phyloP scores from a whole-genome alignment of 2,888 invertebrate species.

The Cyclophora punctaria region DNA sequence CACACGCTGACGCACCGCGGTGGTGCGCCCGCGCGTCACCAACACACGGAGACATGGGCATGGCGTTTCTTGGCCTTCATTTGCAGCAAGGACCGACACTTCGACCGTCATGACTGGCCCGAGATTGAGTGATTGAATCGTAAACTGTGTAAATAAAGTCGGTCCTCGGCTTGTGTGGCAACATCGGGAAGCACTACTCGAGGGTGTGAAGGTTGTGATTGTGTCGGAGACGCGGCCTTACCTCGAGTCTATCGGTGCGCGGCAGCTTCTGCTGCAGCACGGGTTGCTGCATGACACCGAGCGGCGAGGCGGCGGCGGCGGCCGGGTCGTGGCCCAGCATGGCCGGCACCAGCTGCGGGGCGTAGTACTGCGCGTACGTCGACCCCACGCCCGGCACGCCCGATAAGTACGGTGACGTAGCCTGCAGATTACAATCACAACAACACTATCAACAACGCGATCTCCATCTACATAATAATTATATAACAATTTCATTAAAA shows the following conservation, averaged over 20 bases:
- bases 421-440: slow-evolving; percentile 61
- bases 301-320: slow-evolving; percentile 83
- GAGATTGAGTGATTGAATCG: too few species aligned
- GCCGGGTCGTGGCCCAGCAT: slow-evolving; percentile 92
- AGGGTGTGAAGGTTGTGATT: slow-evolving; percentile 28
- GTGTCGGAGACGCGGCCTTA: slow-evolving; percentile 64
- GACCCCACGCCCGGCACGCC: slow-evolving; percentile 92
- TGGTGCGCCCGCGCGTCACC: slow-evolving; percentile 48
- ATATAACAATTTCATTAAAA: too few species aligned
- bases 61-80: slow-evolving; percentile 37
- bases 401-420: slow-evolving; percentile 93
- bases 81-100: slow-evolving; percentile 50
- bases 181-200: slow-evolving; percentile 56
- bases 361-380: slow-evolving; percentile 94
- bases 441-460: too few species aligned
- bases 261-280: slow-evolving; percentile 95
- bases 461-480: too few species aligned
- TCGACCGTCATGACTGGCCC: too few species aligned
- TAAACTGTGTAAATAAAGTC: slow-evolving; percentile 22
- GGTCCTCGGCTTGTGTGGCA: slow-evolving; percentile 49
- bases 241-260: slow-evolving; percentile 97
- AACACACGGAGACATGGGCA: slow-evolving; percentile 52
- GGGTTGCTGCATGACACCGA: slow-evolving; percentile 90
- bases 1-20: slow-evolving; percentile 45
- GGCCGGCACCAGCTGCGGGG: slow-evolving; percentile 91